These are phyloP conservation scores for Enteromius trimaculatus DNA, from an alignment of 2,797 vertebrate species.

Conservation along the genomic window DNA sequence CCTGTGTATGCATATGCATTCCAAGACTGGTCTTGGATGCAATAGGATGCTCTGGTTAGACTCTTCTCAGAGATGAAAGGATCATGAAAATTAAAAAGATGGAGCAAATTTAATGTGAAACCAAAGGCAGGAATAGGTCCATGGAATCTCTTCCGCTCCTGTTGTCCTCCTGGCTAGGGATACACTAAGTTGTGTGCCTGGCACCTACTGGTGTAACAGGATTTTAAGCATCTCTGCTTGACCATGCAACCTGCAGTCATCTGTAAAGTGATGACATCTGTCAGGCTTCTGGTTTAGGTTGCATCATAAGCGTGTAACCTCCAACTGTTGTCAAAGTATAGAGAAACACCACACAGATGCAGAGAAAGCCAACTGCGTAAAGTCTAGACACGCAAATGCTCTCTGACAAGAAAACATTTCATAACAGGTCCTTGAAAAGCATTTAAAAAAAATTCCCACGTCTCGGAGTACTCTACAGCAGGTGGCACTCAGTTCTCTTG, in stretches of 20 bases:
- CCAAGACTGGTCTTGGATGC: conserved; percentile 27
- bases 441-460: background rate
- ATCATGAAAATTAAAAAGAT: conserved; percentile 23
- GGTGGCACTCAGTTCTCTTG: background rate
- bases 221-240: too few relatives aligned
- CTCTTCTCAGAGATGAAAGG: conserved; percentile 28
- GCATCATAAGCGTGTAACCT: background rate
- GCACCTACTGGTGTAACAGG: too few relatives aligned
- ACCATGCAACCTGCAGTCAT: conserved; percentile 1
- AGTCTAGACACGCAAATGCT: background rate
- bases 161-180: background rate
- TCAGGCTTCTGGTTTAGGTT: background rate
- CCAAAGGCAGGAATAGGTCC: conserved; percentile 6
- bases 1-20: conserved; percentile 34
- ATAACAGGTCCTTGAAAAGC: background rate
- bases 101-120: conserved; percentile 32
- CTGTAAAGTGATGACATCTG: conserved; percentile 20
- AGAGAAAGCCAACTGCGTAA: background rate
- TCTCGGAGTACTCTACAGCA: background rate
- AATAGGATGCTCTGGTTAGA: background rate
- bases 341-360: background rate
- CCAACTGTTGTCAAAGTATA: background rate
- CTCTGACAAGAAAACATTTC: background rate
- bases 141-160: background rate
- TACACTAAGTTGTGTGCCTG: too few relatives aligned